These are phyloP conservation scores for Saccostrea echinata DNA, from an alignment of 1,140 invertebrate genomes.

Conservation along the genomic window DNA sequence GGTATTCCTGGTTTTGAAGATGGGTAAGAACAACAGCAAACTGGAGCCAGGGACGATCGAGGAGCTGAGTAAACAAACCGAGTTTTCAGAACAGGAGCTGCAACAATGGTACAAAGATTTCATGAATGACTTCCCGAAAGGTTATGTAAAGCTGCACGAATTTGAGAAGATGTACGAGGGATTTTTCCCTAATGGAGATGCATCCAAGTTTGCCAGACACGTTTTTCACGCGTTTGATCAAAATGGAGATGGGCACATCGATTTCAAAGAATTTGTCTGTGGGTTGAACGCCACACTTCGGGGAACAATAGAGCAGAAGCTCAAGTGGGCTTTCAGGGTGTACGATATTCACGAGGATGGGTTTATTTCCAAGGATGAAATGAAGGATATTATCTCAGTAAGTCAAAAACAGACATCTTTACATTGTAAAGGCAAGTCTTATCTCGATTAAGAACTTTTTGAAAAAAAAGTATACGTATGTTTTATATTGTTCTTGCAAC, in stretches of 20 bases:
- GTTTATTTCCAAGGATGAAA: conserved; percentile 85
- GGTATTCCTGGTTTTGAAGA: background rate
- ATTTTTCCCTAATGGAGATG: conserved; percentile 59
- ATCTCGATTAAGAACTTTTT: no score
- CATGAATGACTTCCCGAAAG: background rate
- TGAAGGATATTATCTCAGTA: conserved; percentile 69
- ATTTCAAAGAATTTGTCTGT: conserved; percentile 72
- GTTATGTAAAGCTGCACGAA: conserved; percentile 28
- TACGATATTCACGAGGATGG: conserved; percentile 94
- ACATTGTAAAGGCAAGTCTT: no score
- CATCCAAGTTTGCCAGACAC: conserved; percentile 65
- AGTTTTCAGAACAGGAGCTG: conserved; percentile 29
- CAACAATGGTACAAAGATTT: conserved; percentile 38
- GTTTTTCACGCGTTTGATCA: conserved; percentile 72
- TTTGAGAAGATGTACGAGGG: conserved; percentile 41
- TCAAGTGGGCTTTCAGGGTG: conserved; percentile 94
- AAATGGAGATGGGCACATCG: conserved; percentile 67
- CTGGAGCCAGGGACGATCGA: background rate
- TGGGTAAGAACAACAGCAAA: conserved; percentile 21
- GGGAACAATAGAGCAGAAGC: conserved; percentile 91
- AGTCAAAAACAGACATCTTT: conserved; percentile 11
- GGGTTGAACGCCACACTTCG: conserved; percentile 78
- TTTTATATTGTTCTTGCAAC: no score
- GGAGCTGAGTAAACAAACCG: background rate
- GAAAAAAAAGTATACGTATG: no score